Conservation (phyloP, 2,797 vertebrate genomes). For the Lacerta viridis region DNA sequence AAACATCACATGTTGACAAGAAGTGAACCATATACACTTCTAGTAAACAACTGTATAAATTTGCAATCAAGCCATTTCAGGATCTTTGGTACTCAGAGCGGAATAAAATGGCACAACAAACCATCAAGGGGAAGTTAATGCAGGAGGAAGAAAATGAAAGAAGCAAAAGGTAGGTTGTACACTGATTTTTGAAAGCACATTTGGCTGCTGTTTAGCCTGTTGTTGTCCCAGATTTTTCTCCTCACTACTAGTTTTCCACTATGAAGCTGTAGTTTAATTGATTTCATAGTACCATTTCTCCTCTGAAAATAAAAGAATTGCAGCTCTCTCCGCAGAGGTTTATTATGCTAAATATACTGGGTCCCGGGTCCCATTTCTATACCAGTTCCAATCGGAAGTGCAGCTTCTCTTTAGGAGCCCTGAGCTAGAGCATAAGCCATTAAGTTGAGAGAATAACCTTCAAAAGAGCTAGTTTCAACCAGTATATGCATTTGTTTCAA, state of each 20-base stretch:
- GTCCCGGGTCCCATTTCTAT: conserved; percentile 68
- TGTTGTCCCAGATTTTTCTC: conserved; percentile 66
- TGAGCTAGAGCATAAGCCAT: conserved; percentile 67
- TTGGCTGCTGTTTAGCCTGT: conserved; percentile 61
- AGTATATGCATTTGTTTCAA: conserved; percentile 38
- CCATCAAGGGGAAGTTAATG: conserved; percentile 60
- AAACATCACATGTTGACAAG: conserved; percentile 41
- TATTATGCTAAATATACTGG: conserved; percentile 67
- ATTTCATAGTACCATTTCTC: conserved; percentile 71
- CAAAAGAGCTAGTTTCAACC: not conserved
- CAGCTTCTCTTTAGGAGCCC: conserved; percentile 61
- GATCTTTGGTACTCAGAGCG: conserved; percentile 84
- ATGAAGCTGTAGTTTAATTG: conserved; percentile 74
- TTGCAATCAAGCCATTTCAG: conserved; percentile 77
- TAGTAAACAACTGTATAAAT: conserved; percentile 63
- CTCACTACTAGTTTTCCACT: conserved; percentile 61
- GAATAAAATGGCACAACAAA: conserved; percentile 76
- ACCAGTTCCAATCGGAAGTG: conserved; percentile 68
- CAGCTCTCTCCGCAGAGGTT: conserved; percentile 67
- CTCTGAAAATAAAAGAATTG: conserved; percentile 55
- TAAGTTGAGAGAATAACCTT: conserved; percentile 50
- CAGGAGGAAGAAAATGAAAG: conserved; percentile 59
- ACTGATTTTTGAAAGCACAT: conserved; percentile 38
- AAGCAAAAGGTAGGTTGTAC: conserved; percentile 59
- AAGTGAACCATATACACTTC: conserved; percentile 60